Percentiles rank a stretch among this genome's conserved stretches.
Evolutionary conservation across 2,888 invertebrate genomes (phyloP).

Genomic region (Lithophane ornitopus): DNA sequence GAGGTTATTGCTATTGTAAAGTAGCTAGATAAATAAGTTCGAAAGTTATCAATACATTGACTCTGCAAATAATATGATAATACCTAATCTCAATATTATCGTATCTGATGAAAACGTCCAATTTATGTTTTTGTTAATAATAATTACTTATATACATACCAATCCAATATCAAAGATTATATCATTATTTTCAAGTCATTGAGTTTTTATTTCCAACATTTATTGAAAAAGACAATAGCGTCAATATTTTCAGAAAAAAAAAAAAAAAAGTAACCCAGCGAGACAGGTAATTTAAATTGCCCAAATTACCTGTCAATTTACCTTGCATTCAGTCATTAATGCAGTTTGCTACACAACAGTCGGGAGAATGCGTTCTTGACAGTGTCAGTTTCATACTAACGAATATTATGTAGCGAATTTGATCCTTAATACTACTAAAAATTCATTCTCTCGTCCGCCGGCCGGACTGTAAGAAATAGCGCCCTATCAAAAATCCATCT

Average conservation of each 20-base stretch:
- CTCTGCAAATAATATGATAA: constrained; percentile 1
- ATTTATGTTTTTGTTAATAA: not conserved
- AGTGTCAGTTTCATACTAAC: too few relatives aligned
- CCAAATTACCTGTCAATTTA: not conserved
- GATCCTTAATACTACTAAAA: too few relatives aligned
- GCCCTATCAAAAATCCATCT: not conserved
- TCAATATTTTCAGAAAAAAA: not conserved
- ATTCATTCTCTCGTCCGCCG: too few relatives aligned
- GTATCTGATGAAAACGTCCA: not conserved
- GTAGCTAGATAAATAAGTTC: not conserved
- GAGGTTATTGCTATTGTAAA: too few relatives aligned
- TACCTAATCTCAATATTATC: constrained; percentile 7
- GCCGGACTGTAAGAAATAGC: not conserved
- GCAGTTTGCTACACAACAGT: not conserved
- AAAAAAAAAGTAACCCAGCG: not conserved
- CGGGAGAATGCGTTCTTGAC: too few relatives aligned
- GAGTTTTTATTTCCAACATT: not conserved
- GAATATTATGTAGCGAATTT: too few relatives aligned
- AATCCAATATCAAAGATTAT: not conserved
- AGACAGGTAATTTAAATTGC: not conserved
- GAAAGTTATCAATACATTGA: not conserved
- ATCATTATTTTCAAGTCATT: not conserved
- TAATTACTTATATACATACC: not conserved
- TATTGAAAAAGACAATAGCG: not conserved
- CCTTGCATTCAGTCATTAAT: not conserved